Evolutionary conservation across 2,888 invertebrate species (phyloP).

Genomic region (Trichopoda pennipes): DNA sequence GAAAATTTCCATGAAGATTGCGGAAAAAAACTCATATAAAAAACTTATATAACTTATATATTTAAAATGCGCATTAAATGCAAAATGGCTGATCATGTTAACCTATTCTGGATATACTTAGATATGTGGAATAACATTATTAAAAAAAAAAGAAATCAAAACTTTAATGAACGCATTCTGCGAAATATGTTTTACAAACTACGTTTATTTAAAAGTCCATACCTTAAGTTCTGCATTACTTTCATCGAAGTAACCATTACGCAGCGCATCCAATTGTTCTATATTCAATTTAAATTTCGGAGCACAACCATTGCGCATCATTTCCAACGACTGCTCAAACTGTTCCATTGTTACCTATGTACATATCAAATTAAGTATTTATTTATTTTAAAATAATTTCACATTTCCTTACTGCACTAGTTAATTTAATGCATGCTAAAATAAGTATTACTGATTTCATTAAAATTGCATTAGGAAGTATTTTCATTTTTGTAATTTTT

Average conservation of each 20-base stretch:
- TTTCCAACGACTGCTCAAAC: conserved; percentile 77
- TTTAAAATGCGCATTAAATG: no score
- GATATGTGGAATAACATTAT: no score
- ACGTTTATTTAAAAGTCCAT: neutral
- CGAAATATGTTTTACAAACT: no score
- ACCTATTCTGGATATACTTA: no score
- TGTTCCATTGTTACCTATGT: conserved; percentile 76
- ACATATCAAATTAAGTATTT: conserved; percentile 1
- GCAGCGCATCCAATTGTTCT: conserved; percentile 74
- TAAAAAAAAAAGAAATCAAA: no score
- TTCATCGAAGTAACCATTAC: conserved; percentile 75
- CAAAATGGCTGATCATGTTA: no score
- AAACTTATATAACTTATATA: no score
- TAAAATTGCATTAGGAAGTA: neutral
- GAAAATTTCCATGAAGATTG: no score
- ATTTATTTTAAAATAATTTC: neutral
- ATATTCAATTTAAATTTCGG: conserved; percentile 76
- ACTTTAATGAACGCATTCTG: no score
- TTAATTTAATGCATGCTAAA: conserved; percentile 40
- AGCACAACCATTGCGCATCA: conserved; percentile 78
- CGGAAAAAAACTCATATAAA: no score
- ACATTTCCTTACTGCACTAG: conserved; percentile 54
- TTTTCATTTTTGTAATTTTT: conserved; percentile 26
- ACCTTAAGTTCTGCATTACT: conserved; percentile 75
- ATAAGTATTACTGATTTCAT: conserved; percentile 25